Base-by-base conservation (phyloP, 2,113 vertebrate genomes). In the Pongo pygmaeus region DNA sequence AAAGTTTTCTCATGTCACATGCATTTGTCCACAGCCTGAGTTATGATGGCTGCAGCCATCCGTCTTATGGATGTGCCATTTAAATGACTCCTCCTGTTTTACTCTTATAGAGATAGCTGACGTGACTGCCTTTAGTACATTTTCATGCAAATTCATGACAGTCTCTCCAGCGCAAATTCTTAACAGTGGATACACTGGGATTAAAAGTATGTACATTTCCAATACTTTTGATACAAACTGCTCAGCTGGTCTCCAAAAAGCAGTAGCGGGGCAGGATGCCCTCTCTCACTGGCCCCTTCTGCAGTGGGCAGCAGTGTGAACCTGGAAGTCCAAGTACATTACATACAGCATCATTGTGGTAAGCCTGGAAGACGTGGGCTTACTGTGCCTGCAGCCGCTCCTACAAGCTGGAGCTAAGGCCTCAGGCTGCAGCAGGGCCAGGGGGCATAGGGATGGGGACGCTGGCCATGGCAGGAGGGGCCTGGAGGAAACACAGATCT, bases 31-130 rank as follows among this genome's bases (percentile, higher is more conserved):
- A 64, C 35, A 38, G 84, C 57, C 23, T 9, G 20, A 48, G 20
- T 12, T 8, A 10, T 5, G 40, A 3, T 4, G 55, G 91, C 55
- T 1, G 35, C 13, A 4, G 70, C 27, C 5, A 16, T 18, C 27
- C 0, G 0, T 57, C n/a, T 8, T 0, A 0, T 0, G 4, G 35
- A 35, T 0, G 2, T 57, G n/a, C 30, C 55, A 0, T n/a, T 40
- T 89, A 43, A 32, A 6, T 38, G 0, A 7, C 35, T 38, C 23
- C 35, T 18, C 3, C 0, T 8, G 0, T 25, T 25, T 40, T 40
- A 0, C 27, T 61, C 35, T 40, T 18, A 8, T 6, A 17, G 27
- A 38, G 23, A n/a, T 1, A 1, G 67, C 8, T 5, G 61, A 22
- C 5, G 1, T 0, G 0, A 18, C 17, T 2, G 0, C 8, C 40